phyloP scores from a whole-genome alignment of 2,888 invertebrate species.

The Pycnomerus fuliginosus region DNA sequence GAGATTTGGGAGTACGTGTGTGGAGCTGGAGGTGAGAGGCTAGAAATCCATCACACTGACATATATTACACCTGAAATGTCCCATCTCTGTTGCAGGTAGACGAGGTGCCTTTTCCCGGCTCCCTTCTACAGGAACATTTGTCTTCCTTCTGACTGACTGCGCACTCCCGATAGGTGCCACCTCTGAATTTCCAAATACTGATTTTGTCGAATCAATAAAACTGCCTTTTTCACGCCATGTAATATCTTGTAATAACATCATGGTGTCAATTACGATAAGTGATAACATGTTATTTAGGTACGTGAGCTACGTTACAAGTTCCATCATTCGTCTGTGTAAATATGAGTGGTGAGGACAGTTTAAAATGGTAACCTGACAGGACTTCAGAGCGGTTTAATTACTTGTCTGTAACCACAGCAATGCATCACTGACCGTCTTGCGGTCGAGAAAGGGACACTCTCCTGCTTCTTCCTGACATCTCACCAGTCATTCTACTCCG shows the following conservation, averaged over 20 bases:
- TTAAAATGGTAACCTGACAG: conserved; percentile 15
- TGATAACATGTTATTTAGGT: too few relatives aligned
- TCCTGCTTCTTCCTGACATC: conserved; percentile 25
- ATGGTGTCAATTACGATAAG: too few relatives aligned
- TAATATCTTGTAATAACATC: too few relatives aligned
- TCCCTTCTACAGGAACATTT: conserved; percentile 35
- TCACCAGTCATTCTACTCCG: conserved; percentile 25
- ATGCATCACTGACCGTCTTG: conserved; percentile 27
- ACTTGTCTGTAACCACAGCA: conserved; percentile 25
- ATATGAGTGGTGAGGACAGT: too few relatives aligned
- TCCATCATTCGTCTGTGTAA: too few relatives aligned
- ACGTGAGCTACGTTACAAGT: too few relatives aligned
- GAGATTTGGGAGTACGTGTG: conserved; percentile 21
- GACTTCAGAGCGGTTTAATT: conserved; percentile 20
- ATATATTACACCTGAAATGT: conserved; percentile 40
- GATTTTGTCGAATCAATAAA: conserved; percentile 14
- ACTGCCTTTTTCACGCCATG: conserved; percentile 9
- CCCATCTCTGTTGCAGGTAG: conserved; percentile 30
- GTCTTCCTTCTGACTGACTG: conserved; percentile 37
- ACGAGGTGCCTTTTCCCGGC: conserved; percentile 31
- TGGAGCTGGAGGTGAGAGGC: conserved; percentile 21
- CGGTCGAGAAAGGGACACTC: conserved; percentile 21
- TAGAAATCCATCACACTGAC: conserved; percentile 37
- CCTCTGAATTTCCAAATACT: conserved; percentile 2
- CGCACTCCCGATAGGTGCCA: too few relatives aligned